Evolutionary conservation across 2,888 invertebrate species (phyloP), one percentile per base, ranked within the genome.

Genomic region (Drosophila peninsularis): DNA sequence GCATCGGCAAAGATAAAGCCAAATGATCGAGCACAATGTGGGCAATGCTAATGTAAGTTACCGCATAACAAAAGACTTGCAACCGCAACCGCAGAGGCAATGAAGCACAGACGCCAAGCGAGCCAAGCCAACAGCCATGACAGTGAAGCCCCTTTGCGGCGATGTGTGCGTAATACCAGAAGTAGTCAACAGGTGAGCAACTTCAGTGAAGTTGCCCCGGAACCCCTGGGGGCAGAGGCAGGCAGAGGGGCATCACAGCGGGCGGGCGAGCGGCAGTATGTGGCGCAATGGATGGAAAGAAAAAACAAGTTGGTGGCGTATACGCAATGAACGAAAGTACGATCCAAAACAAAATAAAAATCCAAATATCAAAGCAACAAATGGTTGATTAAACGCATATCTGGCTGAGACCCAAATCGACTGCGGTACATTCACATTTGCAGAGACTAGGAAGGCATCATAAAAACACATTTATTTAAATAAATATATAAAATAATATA

Each of bases 151-250:
- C 27, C 32, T 24, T 32, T 39, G 39, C 30, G 24, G 34, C n/a
- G 13, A 27, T 50, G 64, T 65, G 74, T 75, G 86, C 84, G 84
- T 85, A 84, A 84, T 84, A 84, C 84, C 84, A 84, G 84, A 84
- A 88, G 84, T 85, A 71, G 75, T 82, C 84, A 84, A 82, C 88
- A 77, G 88, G 78, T 82, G 75, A 84, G 71, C 83, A 88, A 71
- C 84, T 87, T 78, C 24, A 57, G 36, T 55, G 65, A 53, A 53
- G 67, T 61, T 68, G 52, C 37, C 10, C 24, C 37, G 11, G 6
- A 24, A 37, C 52, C 52, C 9, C 5, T 6, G 34, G 3, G n/a
- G 27, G 27, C 27, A 27, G 5, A 1, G 6, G 1, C 27, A 27
- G 27, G 27, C 6, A 27, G 27, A 6, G 27, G 27, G 27, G 58